These are phyloP conservation scores for Alviniconcha marisindica DNA, from an alignment of 1,140 invertebrate species.

Conservation along the genomic window DNA sequence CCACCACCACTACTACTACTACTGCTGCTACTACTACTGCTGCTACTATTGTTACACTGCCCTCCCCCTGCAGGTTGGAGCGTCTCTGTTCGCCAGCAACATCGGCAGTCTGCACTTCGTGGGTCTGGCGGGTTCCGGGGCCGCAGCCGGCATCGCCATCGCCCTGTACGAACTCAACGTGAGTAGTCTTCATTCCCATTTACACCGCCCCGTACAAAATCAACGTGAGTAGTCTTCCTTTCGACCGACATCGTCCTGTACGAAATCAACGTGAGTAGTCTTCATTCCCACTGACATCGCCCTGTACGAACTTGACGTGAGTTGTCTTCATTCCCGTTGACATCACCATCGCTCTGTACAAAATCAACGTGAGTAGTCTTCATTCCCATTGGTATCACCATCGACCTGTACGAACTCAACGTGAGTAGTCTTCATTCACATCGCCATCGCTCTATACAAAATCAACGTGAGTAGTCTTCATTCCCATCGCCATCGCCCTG, in stretches of 20 bases:
- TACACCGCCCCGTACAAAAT: conserved; percentile 80
- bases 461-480: conserved; percentile 77
- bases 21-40: too few relatives aligned
- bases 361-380: conserved; percentile 81
- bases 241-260: too few relatives aligned
- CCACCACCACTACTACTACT: too few relatives aligned
- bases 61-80: conserved; percentile 77
- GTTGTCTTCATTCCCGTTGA: too few relatives aligned
- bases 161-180: conserved; percentile 81
- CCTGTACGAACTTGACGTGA: too few relatives aligned
- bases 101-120: conserved; percentile 83
- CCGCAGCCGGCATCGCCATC: conserved; percentile 77
- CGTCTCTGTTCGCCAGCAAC: conserved; percentile 81
- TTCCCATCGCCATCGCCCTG: too few relatives aligned
- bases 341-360: too few relatives aligned
- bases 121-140: conserved; percentile 80
- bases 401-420: conserved; percentile 80
- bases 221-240: conserved; percentile 76
- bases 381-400: conserved; percentile 80
- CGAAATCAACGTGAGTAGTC: too few relatives aligned
- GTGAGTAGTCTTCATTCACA: conserved; percentile 71
- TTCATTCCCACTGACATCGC: too few relatives aligned
- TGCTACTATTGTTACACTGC: too few relatives aligned
- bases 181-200: conserved; percentile 47
- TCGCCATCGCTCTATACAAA: conserved; percentile 80